phyloP scores from a whole-genome alignment of 2,888 invertebrate species.

The Sussaba pulchella region DNA sequence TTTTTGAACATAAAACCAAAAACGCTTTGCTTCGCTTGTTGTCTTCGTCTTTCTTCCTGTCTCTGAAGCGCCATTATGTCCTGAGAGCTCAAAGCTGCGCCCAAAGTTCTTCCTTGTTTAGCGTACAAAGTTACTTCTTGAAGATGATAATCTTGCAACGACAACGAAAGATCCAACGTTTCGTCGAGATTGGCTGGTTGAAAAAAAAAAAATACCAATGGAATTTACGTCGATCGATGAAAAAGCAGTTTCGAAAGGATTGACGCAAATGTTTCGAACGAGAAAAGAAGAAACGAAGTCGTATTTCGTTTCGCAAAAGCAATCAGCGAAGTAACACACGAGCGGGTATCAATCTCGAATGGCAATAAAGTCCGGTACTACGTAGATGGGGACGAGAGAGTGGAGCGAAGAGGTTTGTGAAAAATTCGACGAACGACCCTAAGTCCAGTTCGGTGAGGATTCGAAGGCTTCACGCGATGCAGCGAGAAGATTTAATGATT shows the following conservation, averaged over 20 bases:
- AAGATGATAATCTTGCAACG: slow-evolving; percentile 88
- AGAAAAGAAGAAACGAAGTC: slow-evolving; percentile 19
- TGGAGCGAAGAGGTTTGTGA: slow-evolving; percentile 21
- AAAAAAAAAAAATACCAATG: slow-evolving; percentile 15
- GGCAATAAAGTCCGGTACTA: slow-evolving; percentile 35
- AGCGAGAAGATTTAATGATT: slow-evolving; percentile 72
- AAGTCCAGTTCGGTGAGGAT: slow-evolving; percentile 18
- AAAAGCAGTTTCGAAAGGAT: slow-evolving; percentile 20
- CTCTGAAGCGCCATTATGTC: slow-evolving; percentile 87
- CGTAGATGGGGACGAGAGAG: slow-evolving; percentile 35
- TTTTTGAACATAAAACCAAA: slow-evolving; percentile 86
- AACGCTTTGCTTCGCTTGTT: slow-evolving; percentile 84
- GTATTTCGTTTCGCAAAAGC: slow-evolving; percentile 53
- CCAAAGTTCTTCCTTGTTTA: slow-evolving; percentile 82
- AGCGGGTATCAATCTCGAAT: slow-evolving; percentile 24
- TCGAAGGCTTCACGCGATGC: slow-evolving; percentile 8
- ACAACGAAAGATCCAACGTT: slow-evolving; percentile 86
- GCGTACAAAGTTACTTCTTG: slow-evolving; percentile 88
- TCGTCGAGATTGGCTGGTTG: slow-evolving; percentile 87
- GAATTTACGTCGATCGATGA: slow-evolving; percentile 12
- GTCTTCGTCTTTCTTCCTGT: slow-evolving; percentile 86
- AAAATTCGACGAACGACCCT: slow-evolving; percentile 59
- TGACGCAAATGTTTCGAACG: slow-evolving; percentile 26
- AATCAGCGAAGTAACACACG: slow-evolving; percentile 41
- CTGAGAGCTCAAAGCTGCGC: slow-evolving; percentile 85